Evolutionary conservation across 2,888 invertebrate species (phyloP), one percentile per base, ranked within the genome.

Genomic region (Cylindroiulus punctatus): DNA sequence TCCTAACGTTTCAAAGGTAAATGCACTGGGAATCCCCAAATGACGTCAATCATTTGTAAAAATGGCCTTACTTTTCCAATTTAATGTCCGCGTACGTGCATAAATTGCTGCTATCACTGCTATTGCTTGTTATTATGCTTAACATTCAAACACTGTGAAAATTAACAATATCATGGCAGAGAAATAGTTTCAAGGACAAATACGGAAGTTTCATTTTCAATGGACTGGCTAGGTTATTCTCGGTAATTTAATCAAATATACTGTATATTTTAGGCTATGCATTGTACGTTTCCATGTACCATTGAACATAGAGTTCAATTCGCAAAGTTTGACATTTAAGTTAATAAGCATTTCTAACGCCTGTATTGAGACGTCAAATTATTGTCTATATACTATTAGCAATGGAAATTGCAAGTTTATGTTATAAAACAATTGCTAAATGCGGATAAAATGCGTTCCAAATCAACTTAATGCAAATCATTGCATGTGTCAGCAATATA

Each of bases 1-100:
- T 30, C 76, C 76, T 76, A 30, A 30, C 30, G 26, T 76, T 30
- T 26, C 19, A 76, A 30, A 76, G 76, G 76, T 76, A 76, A 76
- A 76, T 30, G 76, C 76, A 30, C 76, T 30, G 76, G 76, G 76
- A 30, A 30, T 26, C 26, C 76, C 76, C 76, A 76, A 3, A 30
- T 76, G 76, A 76, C 76, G 76, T 76, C 76, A 76, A 17, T 30
- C 76, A 76, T 76, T 30, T 14, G 26, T 26, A 65, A 7, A 76
- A 76, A 76, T 30, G 17, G 17, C 30, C 10, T 30, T 17, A 5
- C 1, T 44, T 44, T 57, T n/a, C 22, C 7, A 22, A n/a, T n/a
- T n/a, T n/a, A n/a, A 10, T 57, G n/a, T 57, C 30, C 14, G 30
- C 30, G 26, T 76, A 65, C 26, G 76, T 65, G 65, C 26, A 0